These are phyloP conservation scores for Desmophyllum pertusum DNA, from an alignment of 92 coral and sea anemone genomes.

Conservation along the genomic window DNA sequence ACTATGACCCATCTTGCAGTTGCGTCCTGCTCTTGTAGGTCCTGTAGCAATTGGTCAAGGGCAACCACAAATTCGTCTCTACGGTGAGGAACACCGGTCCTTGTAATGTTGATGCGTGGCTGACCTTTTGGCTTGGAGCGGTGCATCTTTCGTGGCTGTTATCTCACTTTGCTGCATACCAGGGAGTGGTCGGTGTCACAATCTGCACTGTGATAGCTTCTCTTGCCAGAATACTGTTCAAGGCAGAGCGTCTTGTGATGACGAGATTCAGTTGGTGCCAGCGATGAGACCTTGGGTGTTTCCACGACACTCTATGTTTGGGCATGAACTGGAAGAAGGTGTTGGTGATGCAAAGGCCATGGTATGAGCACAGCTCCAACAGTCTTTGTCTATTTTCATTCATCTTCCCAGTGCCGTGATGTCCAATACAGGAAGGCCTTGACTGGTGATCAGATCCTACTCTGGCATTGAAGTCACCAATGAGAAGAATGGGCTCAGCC, in stretches of 20 bases:
- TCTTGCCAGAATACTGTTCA: constrained; percentile 26
- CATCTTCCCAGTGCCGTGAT: no score
- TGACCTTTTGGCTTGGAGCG: constrained; percentile 22
- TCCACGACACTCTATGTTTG: background rate
- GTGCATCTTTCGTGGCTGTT: constrained; percentile 35
- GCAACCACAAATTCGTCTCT: constrained; percentile 4
- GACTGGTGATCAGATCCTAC: constrained; percentile 32
- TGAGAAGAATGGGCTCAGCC: background rate
- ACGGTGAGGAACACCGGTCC: background rate
- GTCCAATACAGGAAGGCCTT: constrained; percentile 43
- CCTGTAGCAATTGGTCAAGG: background rate
- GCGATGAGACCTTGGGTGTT: constrained; percentile 39
- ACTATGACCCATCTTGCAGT: constrained; percentile 1
- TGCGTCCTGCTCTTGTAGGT: background rate
- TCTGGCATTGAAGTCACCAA: background rate
- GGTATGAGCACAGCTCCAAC: constrained; percentile 32
- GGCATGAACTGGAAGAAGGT: background rate
- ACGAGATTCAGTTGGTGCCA: constrained; percentile 50
- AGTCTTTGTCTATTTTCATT: constrained; percentile 48
- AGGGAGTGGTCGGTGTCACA: constrained; percentile 69
- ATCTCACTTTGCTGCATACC: constrained; percentile 53
- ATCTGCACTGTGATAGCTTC: constrained; percentile 56
- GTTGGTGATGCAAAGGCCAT: background rate
- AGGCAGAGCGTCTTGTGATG: constrained; percentile 37
- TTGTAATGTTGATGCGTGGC: constrained; percentile 36